These are phyloP conservation scores for Melangyna quadrimaculata DNA, from an alignment of 2,888 invertebrate genomes.

Conservation along the genomic window DNA sequence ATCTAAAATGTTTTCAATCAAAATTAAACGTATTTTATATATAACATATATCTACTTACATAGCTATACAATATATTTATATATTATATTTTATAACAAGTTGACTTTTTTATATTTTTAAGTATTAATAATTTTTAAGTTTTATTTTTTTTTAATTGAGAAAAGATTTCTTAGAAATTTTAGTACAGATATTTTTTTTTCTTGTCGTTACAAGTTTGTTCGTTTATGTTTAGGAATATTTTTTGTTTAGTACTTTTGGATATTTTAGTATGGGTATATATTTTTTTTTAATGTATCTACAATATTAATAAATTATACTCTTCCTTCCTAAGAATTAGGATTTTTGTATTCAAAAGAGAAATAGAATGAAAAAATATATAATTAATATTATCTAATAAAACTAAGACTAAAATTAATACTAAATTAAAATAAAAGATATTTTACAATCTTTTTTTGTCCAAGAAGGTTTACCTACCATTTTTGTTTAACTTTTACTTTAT, in stretches of 20 bases:
- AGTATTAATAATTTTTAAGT: neutral
- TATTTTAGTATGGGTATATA: neutral
- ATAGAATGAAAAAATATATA: slow-evolving; percentile 1
- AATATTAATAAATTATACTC: neutral
- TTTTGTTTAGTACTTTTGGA: slow-evolving; percentile 8
- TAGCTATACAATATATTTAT: neutral
- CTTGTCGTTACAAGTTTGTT: slow-evolving; percentile 21
- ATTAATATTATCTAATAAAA: neutral
- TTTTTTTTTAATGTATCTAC: slow-evolving; percentile 32
- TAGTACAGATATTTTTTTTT: neutral
- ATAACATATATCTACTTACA: neutral
- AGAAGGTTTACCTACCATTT: neutral
- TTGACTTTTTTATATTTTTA: neutral
- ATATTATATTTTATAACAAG: neutral
- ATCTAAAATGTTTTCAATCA: slow-evolving; percentile 14
- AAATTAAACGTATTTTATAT: too few relatives aligned
- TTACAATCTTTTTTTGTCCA: neutral
- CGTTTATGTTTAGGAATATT: slow-evolving; percentile 13
- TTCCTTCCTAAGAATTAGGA: neutral
- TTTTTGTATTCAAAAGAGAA: neutral
- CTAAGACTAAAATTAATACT: neutral
- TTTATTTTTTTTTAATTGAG: neutral
- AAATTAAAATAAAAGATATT: neutral
- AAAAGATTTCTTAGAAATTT: slow-evolving; percentile 20
- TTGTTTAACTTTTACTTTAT: neutral